A percentile compares a stretch with the other conserved stretches of the same genome.
These are phyloP conservation scores for Pachyuromys duprasi DNA, from an alignment of 2,797 vertebrate genomes.

Conservation along the genomic window DNA sequence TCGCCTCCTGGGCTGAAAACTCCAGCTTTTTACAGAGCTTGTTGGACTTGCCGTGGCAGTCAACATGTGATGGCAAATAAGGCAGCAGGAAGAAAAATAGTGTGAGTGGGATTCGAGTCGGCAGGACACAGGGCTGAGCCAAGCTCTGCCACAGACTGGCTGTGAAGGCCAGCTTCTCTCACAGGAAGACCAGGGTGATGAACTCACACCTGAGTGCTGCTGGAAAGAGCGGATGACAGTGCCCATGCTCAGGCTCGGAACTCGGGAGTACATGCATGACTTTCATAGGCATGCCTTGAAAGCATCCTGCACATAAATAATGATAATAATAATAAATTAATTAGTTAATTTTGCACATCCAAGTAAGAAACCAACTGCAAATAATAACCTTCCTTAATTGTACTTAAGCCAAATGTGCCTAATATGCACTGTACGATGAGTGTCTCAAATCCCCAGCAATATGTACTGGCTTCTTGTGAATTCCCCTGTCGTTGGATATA, in stretches of 20 bases:
- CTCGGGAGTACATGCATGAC: neutral
- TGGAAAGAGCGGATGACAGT: neutral
- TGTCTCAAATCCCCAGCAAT: neutral
- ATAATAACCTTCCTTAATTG: neutral
- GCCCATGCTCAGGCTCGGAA: neutral
- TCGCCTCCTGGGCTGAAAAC: conserved; percentile 49
- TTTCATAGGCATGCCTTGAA: neutral
- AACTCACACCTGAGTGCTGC: neutral
- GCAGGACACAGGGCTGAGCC: neutral
- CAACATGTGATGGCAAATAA: conserved; percentile 43
- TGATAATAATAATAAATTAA: no score
- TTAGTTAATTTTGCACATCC: neutral
- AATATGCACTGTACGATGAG: no score
- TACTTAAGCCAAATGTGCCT: neutral
- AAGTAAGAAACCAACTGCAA: neutral
- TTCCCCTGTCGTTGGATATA: neutral
- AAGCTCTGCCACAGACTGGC: neutral
- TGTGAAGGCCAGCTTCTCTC: neutral
- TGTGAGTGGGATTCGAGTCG: neutral
- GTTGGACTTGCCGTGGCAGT: no score
- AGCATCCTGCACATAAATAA: neutral
- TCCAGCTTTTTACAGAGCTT: neutral
- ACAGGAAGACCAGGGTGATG: neutral
- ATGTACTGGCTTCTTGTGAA: neutral
- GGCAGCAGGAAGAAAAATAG: neutral